Base-by-base conservation (phyloP, 1,140 invertebrate species). In the Drosophila sulfurigaster region DNA sequence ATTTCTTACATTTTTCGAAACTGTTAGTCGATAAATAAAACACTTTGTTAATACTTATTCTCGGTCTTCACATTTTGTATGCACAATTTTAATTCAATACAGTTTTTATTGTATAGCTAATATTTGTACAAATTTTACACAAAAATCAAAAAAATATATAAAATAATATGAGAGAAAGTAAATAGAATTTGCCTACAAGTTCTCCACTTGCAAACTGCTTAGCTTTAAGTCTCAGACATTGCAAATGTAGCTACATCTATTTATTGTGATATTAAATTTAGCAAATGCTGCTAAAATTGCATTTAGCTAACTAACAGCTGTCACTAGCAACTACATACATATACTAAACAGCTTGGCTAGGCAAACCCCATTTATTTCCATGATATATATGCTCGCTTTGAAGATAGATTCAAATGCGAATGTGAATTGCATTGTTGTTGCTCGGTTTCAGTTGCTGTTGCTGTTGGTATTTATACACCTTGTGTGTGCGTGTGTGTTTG, bases 401-500 rank as follows among this genome's bases (percentile, higher is more conserved):
- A 16, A 32, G 51, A 54, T 54, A 57, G 3, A 41, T 41, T n/a
- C 15, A 41, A 52, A 52, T 43, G 41, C 41, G 41, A 43, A 10
- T 62, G 46, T 6, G 30, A 49, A 11, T 56, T 46, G 38, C 25
- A 56, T 52, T 41, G 15, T 51, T 20, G 8, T 52, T 54, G 11
- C 16, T 54, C 7, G n/a, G 38, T 41, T 41, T 15, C 13, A 38
- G 30, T 56, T 56, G 30, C 13, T 35, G 28, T 35, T 54, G 10
- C 6, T 54, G 20, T 56, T 45, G 32, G 32, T 54, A 56, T 54
- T 65, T 54, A 16, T 32, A 45, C 63, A 65, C 49, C 41, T 56
- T 56, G 54, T 57, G 54, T 57, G 54, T 57, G 54, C 41, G 54
- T 38, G 7, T 25, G 20, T 25, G 20, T 25, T 25, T 25, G 20